Conservation (phyloP, 1,140 invertebrate species). For the Anadara kagoshimensis region DNA sequence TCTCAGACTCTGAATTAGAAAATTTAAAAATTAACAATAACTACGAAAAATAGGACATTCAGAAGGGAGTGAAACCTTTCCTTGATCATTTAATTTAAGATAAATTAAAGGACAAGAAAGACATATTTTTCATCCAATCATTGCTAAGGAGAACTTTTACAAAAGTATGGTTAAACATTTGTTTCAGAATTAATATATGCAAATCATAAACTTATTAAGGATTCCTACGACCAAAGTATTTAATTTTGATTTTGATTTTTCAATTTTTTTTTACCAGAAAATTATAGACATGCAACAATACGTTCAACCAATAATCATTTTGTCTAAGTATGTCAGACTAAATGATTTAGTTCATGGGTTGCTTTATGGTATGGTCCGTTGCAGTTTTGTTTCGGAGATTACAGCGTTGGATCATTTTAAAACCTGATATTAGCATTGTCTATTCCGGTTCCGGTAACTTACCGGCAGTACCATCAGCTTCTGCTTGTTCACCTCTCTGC, state of each 20-base stretch:
- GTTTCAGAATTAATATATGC: neutral
- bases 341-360: neutral
- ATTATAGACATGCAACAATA: neutral
- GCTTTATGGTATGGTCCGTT: neutral
- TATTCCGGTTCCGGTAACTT: neutral
- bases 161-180: neutral
- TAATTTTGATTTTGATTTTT: too few relatives aligned
- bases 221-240: too few relatives aligned
- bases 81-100: neutral
- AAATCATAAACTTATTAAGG: neutral
- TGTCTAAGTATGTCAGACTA: neutral
- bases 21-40: neutral
- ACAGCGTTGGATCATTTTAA: neutral
- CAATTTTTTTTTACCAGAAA: neutral
- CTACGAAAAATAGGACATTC: neutral
- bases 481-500: slow-evolving; percentile 99
- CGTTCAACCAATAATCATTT: too few relatives aligned
- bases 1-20: slow-evolving; percentile 86
- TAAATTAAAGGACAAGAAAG: neutral
- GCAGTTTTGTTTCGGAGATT: too few relatives aligned
- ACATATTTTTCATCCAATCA: neutral
- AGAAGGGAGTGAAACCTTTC: neutral
- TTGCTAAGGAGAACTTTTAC: neutral
- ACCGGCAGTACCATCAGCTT: slow-evolving; percentile 92
- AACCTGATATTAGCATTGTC: neutral